Base-by-base conservation (phyloP, 2,113 vertebrate species). In the Lophochroa leadbeateri region DNA sequence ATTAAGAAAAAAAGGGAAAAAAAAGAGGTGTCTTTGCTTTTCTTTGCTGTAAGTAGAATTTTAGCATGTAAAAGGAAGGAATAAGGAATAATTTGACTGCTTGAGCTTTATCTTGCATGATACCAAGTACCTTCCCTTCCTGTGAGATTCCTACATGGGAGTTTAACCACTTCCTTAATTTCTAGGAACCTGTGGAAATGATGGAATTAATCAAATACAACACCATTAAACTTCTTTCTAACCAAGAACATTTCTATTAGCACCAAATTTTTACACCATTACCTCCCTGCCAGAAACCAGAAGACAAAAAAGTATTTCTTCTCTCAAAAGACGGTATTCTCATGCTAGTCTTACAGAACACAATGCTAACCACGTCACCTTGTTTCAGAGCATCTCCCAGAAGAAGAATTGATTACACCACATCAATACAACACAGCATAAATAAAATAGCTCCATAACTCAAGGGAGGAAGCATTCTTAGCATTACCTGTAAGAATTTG, bases 161-260 rank as follows among this genome's bases (percentile, higher is more conserved):
- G 4, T 47, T 79, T 11, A 85, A 79, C 3, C 1, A 44, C 41
- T 68, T 95, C 76, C 92, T 97, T 96, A 81, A 94, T 96, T 96
- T 96, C 77, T 95, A 95, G 84, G 39, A 96, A 82, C 68, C 76
- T 41, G 5, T 80, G 53, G 61, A 94, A 96, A 95, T 47, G 63
- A 75, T 27, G 23, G 47, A 88, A 94, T 88, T 96, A 93, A 96
- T 91, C n/a, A 96, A 94, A 96, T 84, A 68, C n/a, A 92, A 49
- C 49, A 94, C 81, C 47, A 96, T 93, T 97, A 93, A 86, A 92
- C 39, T 90, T 91, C 35, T 91, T 95, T 94, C 88, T 88, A 65
- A 96, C 95, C 43, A 94, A 35, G 41, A 96, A 94, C 33, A 21
- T 84, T 90, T 95, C 92, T 75, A 82, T 64, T 65, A 68, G 37